Conservation (phyloP, 2,113 vertebrate species). For the Lampris megalopsis region DNA sequence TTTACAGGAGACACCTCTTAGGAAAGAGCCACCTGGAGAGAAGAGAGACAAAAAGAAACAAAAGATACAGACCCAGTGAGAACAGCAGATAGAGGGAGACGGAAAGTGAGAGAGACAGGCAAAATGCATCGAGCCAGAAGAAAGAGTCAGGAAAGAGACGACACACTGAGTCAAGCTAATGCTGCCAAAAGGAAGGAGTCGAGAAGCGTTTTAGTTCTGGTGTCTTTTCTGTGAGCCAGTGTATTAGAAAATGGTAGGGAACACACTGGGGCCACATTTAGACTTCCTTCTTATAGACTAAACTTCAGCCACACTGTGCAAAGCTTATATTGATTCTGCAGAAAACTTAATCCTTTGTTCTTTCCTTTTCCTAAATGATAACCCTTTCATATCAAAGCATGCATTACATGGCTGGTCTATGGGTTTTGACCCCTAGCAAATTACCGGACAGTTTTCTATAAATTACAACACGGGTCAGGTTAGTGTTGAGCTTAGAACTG, state of each 20-base stretch:
- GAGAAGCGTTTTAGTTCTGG: slow-evolving; percentile 47
- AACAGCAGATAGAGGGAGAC: slow-evolving; percentile 12
- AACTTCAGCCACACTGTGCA: slow-evolving; percentile 8
- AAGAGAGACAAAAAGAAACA: slow-evolving; percentile 43
- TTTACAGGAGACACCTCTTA: slow-evolving; percentile 63
- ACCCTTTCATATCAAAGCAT: not conserved
- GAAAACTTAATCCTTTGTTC: not conserved
- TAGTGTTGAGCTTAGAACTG: no score
- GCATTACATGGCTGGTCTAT: not conserved
- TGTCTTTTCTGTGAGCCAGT: slow-evolving; percentile 28
- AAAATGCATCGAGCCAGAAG: slow-evolving; percentile 14
- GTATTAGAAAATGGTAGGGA: slow-evolving; percentile 33
- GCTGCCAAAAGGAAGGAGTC: slow-evolving; percentile 57
- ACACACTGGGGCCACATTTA: slow-evolving; percentile 39
- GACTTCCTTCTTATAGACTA: slow-evolving; percentile 11
- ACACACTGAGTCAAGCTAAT: slow-evolving; percentile 47
- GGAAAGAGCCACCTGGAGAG: slow-evolving; percentile 53
- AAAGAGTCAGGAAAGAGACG: slow-evolving; percentile 31
- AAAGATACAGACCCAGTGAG: slow-evolving; percentile 30
- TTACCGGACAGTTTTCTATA: not conserved
- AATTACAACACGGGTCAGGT: no score
- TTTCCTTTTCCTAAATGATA: not conserved
- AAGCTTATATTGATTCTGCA: slow-evolving; percentile 22
- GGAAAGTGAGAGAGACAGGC: slow-evolving; percentile 28
- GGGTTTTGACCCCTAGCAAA: not conserved